A percentile compares a stretch with the other conserved stretches of the same genome.
Evolutionary conservation across 2,888 invertebrate species (phyloP).

Genomic region (Pocota personata): DNA sequence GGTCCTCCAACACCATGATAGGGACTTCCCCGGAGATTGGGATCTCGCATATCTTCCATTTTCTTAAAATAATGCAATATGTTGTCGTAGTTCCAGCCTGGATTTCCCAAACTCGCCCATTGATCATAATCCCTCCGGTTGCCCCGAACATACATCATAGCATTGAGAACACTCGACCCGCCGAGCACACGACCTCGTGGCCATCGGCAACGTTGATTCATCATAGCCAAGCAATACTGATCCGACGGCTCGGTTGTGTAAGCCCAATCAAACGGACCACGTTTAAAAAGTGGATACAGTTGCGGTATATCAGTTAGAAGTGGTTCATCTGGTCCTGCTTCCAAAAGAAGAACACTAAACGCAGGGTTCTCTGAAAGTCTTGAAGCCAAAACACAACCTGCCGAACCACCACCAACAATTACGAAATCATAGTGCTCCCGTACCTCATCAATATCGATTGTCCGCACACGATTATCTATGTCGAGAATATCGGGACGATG

Average conservation of each 20-base stretch:
- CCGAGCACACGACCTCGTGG: constrained; percentile 91
- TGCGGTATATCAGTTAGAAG: constrained; percentile 89
- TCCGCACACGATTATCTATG: constrained; percentile 85
- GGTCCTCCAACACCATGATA: constrained; percentile 90
- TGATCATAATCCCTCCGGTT: constrained; percentile 92
- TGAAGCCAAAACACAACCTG: constrained; percentile 91
- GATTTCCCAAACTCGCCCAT: constrained; percentile 90
- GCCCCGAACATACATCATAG: constrained; percentile 94
- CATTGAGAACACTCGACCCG: constrained; percentile 93
- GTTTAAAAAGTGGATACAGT: constrained; percentile 88
- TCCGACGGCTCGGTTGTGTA: constrained; percentile 90
- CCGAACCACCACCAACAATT: constrained; percentile 92
- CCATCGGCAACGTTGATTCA: constrained; percentile 87
- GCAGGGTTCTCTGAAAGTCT: constrained; percentile 89
- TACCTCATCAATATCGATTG: constrained; percentile 84
- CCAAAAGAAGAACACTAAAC: constrained; percentile 90
- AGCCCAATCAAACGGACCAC: constrained; percentile 91
- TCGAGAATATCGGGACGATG: constrained; percentile 90
- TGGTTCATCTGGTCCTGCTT: constrained; percentile 91
- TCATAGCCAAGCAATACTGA: constrained; percentile 88
- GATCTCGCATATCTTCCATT: constrained; percentile 90
- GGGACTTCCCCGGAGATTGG: constrained; percentile 84
- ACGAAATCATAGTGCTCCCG: constrained; percentile 89
- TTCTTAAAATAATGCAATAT: constrained; percentile 91
- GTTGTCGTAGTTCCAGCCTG: constrained; percentile 91